Conservation (phyloP, 1,140 invertebrate species). For the Drosophila ananassae region DNA sequence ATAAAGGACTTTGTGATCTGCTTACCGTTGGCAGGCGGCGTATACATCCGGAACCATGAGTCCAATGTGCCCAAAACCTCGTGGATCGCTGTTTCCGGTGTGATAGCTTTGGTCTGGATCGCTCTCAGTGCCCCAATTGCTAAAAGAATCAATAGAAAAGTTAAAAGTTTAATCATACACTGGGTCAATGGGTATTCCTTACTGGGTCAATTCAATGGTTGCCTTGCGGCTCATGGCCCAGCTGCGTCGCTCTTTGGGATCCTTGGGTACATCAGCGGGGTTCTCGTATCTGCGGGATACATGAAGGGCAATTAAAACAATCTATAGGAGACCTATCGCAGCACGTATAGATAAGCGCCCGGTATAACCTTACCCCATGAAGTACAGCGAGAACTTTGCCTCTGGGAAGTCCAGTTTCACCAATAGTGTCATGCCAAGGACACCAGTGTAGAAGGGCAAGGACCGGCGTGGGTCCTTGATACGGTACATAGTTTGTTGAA, state of each 20-base stretch:
- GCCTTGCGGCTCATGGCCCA: constrained; percentile 94
- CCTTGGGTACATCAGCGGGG: constrained; percentile 88
- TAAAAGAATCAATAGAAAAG: constrained; percentile 83
- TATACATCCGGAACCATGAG: constrained; percentile 95
- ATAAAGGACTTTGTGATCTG: constrained; percentile 4
- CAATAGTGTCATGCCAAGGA: constrained; percentile 95
- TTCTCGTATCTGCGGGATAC: constrained; percentile 88
- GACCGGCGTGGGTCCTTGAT: constrained; percentile 95
- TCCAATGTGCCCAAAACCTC: constrained; percentile 97
- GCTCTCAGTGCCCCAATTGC: constrained; percentile 97
- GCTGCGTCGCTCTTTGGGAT: constrained; percentile 87
- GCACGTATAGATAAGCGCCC: constrained; percentile 25
- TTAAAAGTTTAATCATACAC: background rate
- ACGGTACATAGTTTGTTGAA: constrained; percentile 98
- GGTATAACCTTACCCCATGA: constrained; percentile 88
- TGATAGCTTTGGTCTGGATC: constrained; percentile 93
- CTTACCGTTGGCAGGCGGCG: constrained; percentile 89
- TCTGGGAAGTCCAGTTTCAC: constrained; percentile 95
- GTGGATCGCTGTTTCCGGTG: constrained; percentile 95
- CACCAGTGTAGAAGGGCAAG: constrained; percentile 94
- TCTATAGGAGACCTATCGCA: background rate
- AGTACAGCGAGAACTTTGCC: constrained; percentile 96
- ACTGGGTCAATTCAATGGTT: constrained; percentile 97
- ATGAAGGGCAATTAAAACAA: background rate
- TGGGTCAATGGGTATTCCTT: constrained; percentile 75